Evolutionary conservation across 2,888 invertebrate species (phyloP), one percentile per base, ranked within the genome.

Genomic region (Aethes cnicana): DNA sequence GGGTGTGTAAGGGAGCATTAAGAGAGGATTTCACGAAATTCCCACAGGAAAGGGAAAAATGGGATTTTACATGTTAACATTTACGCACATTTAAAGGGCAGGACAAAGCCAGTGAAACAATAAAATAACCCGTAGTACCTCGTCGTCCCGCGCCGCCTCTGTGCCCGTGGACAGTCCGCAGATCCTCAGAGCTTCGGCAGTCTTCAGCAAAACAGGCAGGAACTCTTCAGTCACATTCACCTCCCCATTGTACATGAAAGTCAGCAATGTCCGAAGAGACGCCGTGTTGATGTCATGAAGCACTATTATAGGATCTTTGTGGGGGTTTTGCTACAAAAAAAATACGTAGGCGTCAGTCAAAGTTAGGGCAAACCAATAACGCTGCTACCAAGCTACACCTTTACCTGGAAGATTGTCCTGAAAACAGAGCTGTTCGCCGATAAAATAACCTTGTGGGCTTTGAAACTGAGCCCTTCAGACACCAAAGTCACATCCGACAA

Each of bases 211-310:
- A 48, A 93, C 89, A 30, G 92, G 92, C 59, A 94, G 81, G 68
- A 93, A 93, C 64, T 93, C 93, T 67, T 94, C 93, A 36, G 93
- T 92, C 36, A 94, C 93, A 79, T 93, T 93, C 12, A 94, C 94
- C 77, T 94, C 94, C 4, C 94, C 94, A 68, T 93, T 92, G 71
- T 94, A 94, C 91, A 94, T 94, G 74, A 94, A 94, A 68, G 92
- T 91, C 59, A 94, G 83, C 39, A 94, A 73, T 18, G 93, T 92
- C 64, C 91, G 91, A 67, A 94, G 79, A 65, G 93, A 93, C 58
- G 90, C 90, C 61, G 92, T 92, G 72, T 92, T 91, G 64, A 94
- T 93, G 84, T 94, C 94, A 77, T 94, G 92, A 54, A 94, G 90
- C 66, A 94, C 93, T 84, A 94, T 93, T 77, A 94, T 93, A 62